A percentile compares a stretch with the other conserved stretches of the same genome.
Conservation (phyloP, 1,140 invertebrate genomes). For the Samia ricini region DNA sequence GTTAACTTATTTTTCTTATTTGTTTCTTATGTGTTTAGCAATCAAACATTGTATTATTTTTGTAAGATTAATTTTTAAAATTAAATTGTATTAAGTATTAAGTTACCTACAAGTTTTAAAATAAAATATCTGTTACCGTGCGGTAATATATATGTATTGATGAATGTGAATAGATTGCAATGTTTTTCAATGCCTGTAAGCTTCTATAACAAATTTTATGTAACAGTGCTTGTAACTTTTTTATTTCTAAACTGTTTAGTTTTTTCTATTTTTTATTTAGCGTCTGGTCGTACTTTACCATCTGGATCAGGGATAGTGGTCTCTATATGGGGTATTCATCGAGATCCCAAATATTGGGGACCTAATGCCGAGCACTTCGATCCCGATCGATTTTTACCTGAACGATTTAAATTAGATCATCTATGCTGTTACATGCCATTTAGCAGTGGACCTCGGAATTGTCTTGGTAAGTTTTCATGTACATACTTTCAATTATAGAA, state of each 20-base stretch:
- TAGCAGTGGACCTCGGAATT: constrained; percentile 81
- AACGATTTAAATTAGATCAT: constrained; percentile 67
- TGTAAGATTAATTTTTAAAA: too few species aligned
- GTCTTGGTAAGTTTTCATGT: constrained; percentile 75
- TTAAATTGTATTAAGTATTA: too few species aligned
- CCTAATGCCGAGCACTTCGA: constrained; percentile 83
- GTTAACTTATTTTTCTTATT: too few species aligned
- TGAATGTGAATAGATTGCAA: too few species aligned
- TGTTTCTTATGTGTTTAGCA: too few species aligned
- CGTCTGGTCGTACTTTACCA: constrained; percentile 45
- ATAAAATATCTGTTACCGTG: too few species aligned
- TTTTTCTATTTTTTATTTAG: constrained; percentile 17
- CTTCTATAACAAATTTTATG: too few species aligned
- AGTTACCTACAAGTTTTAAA: too few species aligned
- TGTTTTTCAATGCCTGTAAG: too few species aligned
- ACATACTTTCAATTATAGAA: neutral
- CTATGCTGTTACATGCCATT: constrained; percentile 80
- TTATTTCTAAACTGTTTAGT: neutral
- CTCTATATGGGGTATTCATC: constrained; percentile 68
- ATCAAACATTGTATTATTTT: too few species aligned
- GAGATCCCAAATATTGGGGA: constrained; percentile 74
- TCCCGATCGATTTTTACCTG: constrained; percentile 83
- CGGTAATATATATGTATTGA: too few species aligned
- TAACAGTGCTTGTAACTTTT: too few species aligned
- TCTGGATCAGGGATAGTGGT: constrained; percentile 47